Percentiles rank a stretch among this genome's conserved stretches.
Evolutionary conservation across 2,888 invertebrate genomes (phyloP).

Genomic region (Nymphalis polychloros): DNA sequence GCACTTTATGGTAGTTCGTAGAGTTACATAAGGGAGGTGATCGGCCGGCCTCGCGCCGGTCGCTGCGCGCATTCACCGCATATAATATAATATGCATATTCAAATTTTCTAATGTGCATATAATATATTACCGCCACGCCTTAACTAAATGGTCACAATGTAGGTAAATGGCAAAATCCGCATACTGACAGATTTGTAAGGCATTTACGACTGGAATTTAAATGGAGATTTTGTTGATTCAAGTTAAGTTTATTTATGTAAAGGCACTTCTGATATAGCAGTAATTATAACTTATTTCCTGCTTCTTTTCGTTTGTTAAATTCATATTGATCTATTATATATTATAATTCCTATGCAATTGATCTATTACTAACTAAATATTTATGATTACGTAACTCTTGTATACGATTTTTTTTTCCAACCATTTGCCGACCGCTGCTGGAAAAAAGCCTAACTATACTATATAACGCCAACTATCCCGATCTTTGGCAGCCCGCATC

Average conservation of each 20-base stretch:
- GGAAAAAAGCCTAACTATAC: too few relatives aligned
- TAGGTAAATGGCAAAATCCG: slow-evolving; percentile 36
- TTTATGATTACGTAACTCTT: too few relatives aligned
- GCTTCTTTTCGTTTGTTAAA: background rate
- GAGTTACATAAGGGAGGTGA: slow-evolving; percentile 72
- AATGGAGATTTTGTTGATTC: slow-evolving; percentile 13
- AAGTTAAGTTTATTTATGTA: background rate
- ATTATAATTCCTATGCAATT: background rate
- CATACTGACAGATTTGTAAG: slow-evolving; percentile 32
- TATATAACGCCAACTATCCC: too few relatives aligned
- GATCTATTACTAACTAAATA: background rate
- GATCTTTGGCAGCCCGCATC: too few relatives aligned
- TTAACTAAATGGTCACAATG: slow-evolving; percentile 29
- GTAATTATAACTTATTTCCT: background rate
- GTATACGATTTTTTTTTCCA: too few relatives aligned
- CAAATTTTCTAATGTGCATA: slow-evolving; percentile 56
- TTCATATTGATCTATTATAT: background rate
- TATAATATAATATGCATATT: slow-evolving; percentile 53
- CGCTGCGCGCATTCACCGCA: slow-evolving; percentile 63
- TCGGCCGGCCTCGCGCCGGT: slow-evolving; percentile 73
- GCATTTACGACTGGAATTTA: slow-evolving; percentile 18
- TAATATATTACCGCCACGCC: slow-evolving; percentile 45
- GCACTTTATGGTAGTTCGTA: slow-evolving; percentile 49
- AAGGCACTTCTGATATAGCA: background rate
- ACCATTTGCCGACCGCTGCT: too few relatives aligned